Base-by-base conservation (phyloP, 2,113 vertebrate species). In the Nematolebias whitei region DNA sequence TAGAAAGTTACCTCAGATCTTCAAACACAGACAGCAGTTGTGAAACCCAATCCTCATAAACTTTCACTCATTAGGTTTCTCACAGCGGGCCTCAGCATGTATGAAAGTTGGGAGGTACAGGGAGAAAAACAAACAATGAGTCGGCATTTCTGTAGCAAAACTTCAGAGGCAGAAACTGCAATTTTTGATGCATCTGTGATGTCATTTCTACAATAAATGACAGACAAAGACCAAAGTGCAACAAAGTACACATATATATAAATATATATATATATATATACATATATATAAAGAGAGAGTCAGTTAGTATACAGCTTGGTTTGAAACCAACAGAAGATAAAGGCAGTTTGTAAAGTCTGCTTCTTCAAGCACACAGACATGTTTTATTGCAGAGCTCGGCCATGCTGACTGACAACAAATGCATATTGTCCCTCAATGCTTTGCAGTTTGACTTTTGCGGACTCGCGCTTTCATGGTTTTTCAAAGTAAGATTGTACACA, bases 151-250 rank as follows among this genome's bases (percentile, higher is more conserved):
- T 38, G 51, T 50, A 52, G 67, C 41, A 74, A 68, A 62, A 55
- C 74, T 78, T 63, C 22, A 71, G 40, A 65, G 50, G 52, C 59
- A 67, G 77, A 47, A 77, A 63, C 47, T 54, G 57, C 67, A 51
- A 19, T 58, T 74, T 71, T 53, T 22, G 48, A 19, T 20, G n/a
- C n/a, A 20, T 47, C 24, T 47, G 43, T 8, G 29, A 72, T 6
- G 38, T 70, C 18, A 72, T 56, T 14, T 19, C 48, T 5, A 4
- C n/a, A 57, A 35, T 44, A 62, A 82, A 71, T 49, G 23, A 19
- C 55, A 70, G 47, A 45, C 49, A 26, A 50, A 18, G 47, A 77
- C 18, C 1, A 40, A 48, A 68, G 61, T 43, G 74, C 61, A 80
- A 6, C 32, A 3, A 43, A 80, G 55, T 51, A 54, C 58, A 84